Base-by-base conservation (phyloP, 2,113 vertebrate species). In the Archocentrus centrarchus region DNA sequence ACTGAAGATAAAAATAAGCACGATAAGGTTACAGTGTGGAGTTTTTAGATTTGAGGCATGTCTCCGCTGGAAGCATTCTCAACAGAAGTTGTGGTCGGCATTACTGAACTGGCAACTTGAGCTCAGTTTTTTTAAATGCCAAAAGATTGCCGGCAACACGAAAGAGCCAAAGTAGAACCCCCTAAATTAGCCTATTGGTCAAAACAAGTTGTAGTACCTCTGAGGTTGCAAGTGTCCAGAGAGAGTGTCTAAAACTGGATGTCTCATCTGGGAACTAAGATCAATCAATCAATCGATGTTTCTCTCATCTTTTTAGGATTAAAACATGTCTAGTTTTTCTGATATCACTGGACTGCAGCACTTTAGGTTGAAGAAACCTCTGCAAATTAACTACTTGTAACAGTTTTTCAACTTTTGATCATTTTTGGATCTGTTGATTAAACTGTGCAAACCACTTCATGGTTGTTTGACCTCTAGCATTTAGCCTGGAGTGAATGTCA, bases 1-100 rank as follows among this genome's bases (percentile, higher is more conserved):
- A 41, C 81, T 63, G 53, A 81, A 88, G 86, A 86, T 93, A 92
- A 86, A 94, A 95, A 93, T 94, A 95, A 90, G 57, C 77, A 59
- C 1, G 83, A 87, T 92, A 88, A 81, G 86, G 93, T 95, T 95
- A 90, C 91, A 84, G 61, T 14, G 87, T 27, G 86, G 87, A 85
- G 89, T 62, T 87, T 91, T 88, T 91, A 89, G 88, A 92, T 91
- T 81, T 86, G 83, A 90, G 86, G 63, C 32, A 53, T 91, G 88
- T 87, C 83, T 63, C 83, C 70, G 30, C 62, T 81, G 81, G 85
- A 83, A 79, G 80, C 79, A 92, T 89, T 94, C 87, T 86, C 77
- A 77, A 79, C 77, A 79, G 62, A 81, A 68, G 83, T 76, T 79
- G 64, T 63, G 85, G 73, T 58, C 9, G 9, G 44, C 6, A 32